A percentile compares a stretch with the other conserved stretches of the same genome.
These are phyloP conservation scores for Drosophila dives DNA, from an alignment of 2,888 invertebrate species.

Conservation along the genomic window DNA sequence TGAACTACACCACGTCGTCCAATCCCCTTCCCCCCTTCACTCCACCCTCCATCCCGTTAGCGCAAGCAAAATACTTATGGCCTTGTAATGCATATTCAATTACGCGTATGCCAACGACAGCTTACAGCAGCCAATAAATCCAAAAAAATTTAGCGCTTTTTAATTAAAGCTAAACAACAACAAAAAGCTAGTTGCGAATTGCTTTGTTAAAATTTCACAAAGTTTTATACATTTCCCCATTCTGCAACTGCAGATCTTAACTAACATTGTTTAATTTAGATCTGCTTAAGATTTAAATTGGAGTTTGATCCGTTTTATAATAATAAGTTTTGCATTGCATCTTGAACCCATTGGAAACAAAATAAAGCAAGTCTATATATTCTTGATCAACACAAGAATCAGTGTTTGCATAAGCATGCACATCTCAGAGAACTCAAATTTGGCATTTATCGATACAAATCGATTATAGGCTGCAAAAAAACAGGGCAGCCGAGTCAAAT, in stretches of 20 bases:
- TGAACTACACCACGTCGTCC: slow-evolving; percentile 28
- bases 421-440: background rate
- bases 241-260: background rate
- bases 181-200: background rate
- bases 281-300: fast-evolving
- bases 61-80: slow-evolving; percentile 66
- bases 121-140: slow-evolving; percentile 20
- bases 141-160: background rate
- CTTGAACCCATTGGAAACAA: background rate
- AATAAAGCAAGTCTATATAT: background rate
- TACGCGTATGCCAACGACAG: slow-evolving; percentile 31
- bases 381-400: too few relatives aligned
- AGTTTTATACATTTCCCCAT: background rate
- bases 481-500: too few relatives aligned
- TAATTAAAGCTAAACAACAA: background rate
- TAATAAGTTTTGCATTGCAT: background rate
- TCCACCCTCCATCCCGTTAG: slow-evolving; percentile 5
- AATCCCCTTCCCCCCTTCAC: too few relatives aligned
- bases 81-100: slow-evolving; percentile 73
- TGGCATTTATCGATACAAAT: too few relatives aligned
- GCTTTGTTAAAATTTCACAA: slow-evolving; percentile 9
- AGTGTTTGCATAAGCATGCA: background rate
- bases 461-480: too few relatives aligned
- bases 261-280: background rate
- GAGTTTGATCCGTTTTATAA: background rate